Conservation (phyloP, 2,888 invertebrate species). For the Caenorhabditis angaria region DNA sequence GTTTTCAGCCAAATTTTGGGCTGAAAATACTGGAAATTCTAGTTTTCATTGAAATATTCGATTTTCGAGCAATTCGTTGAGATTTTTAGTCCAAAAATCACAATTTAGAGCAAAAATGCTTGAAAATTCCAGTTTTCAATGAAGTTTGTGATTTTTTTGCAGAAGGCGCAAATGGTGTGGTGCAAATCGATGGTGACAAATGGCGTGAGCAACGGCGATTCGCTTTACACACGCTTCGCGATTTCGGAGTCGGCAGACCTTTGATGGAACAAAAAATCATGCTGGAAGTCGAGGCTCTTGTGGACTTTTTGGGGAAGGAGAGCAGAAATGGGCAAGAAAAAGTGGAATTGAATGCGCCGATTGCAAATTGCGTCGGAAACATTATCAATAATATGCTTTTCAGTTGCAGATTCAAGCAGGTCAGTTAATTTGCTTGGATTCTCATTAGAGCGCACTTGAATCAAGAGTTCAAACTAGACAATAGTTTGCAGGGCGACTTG, state of each 20-base stretch:
- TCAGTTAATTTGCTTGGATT: neutral
- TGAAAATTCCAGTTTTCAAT: too few relatives aligned
- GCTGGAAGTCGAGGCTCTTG: conserved; percentile 48
- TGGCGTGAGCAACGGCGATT: conserved; percentile 71
- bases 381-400: conserved; percentile 71
- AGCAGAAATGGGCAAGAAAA: conserved; percentile 9
- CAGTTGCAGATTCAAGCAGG: conserved; percentile 62
- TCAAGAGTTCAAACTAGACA: too few relatives aligned
- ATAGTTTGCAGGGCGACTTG: conserved; percentile 53
- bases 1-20: too few relatives aligned
- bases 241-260: conserved; percentile 70
- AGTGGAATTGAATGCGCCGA: conserved; percentile 47
- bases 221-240: conserved; percentile 62
- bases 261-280: conserved; percentile 70
- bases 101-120: too few relatives aligned
- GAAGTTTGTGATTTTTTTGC: too few relatives aligned
- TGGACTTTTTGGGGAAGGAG: conserved; percentile 26
- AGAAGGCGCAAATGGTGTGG: conserved; percentile 70
- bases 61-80: too few relatives aligned
- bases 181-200: conserved; percentile 70
- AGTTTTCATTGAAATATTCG: too few relatives aligned
- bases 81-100: too few relatives aligned
- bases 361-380: conserved; percentile 69
- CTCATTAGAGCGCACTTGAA: neutral
- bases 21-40: too few relatives aligned